Conservation (phyloP, 2,113 vertebrate genomes). For the Butastur rufipennis region DNA sequence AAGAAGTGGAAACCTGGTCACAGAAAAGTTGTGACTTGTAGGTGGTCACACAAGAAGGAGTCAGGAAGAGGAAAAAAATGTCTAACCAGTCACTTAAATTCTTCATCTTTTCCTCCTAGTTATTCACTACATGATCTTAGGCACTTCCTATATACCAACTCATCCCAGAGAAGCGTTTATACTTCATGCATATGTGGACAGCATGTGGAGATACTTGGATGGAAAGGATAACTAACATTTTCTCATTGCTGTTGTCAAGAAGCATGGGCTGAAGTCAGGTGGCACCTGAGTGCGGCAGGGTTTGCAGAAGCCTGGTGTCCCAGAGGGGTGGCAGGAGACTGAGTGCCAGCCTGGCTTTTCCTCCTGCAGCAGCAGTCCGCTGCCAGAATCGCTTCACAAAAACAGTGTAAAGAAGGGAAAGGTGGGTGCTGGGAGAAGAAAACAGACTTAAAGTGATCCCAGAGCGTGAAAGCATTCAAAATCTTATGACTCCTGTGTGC, state of each 20-base stretch:
- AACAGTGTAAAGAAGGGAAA: not conserved
- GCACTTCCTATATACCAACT: not conserved
- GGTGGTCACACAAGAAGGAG: not conserved
- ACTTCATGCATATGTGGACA: not conserved
- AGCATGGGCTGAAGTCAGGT: not conserved
- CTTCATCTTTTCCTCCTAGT: not conserved
- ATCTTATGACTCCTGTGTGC: not conserved
- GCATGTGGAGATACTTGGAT: not conserved
- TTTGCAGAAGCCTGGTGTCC: not conserved
- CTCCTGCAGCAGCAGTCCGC: not conserved
- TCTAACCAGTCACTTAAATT: not conserved
- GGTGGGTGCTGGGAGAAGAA: not conserved
- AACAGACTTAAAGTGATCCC: not conserved
- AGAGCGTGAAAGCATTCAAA: not conserved
- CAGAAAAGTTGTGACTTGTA: not conserved
- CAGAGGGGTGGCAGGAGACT: not conserved
- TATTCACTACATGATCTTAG: not conserved
- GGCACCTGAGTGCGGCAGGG: not conserved
- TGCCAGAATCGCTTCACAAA: not conserved
- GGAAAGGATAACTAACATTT: not conserved
- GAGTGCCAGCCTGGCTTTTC: not conserved
- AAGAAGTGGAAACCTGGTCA: not conserved
- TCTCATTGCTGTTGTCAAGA: not conserved
- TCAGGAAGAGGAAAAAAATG: not conserved
- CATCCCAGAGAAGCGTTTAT: not conserved